A percentile compares a stretch with the other conserved stretches of the same genome.
phyloP scores from a whole-genome alignment of 1,140 invertebrate genomes.

The Drosophila triauraria region DNA sequence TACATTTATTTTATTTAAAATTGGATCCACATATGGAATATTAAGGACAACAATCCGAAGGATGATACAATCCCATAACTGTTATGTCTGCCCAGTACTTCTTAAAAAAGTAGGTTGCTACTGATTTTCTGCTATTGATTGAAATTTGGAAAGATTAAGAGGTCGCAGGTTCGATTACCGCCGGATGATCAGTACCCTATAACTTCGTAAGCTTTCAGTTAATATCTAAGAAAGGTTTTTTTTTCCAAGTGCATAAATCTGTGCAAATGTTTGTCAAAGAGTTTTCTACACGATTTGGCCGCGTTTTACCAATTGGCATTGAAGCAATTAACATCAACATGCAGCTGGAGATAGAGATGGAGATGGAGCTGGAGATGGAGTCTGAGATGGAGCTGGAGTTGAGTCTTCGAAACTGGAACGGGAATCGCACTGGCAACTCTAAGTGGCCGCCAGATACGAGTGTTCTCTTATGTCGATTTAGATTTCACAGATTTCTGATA shows the following conservation, averaged over 20 bases:
- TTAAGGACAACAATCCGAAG: no score
- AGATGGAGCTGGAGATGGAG: conserved; percentile 26
- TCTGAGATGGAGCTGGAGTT: conserved; percentile 22
- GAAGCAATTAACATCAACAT: conserved; percentile 83
- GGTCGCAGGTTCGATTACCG: not conserved
- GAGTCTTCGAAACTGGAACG: conserved; percentile 32
- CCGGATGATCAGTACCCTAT: no score
- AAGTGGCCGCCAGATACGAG: conserved; percentile 65
- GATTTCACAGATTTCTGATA: conserved; percentile 78
- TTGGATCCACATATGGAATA: not conserved
- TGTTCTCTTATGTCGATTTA: conserved; percentile 76
- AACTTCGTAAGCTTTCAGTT: not conserved
- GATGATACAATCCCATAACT: no score
- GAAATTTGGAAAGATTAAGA: not conserved
- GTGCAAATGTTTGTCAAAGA: conserved; percentile 78
- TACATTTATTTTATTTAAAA: not conserved
- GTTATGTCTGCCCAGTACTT: no score
- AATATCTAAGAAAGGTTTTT: not conserved
- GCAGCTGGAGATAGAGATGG: conserved; percentile 61
- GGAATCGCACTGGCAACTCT: conserved; percentile 46
- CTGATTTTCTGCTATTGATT: not conserved
- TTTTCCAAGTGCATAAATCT: conserved; percentile 31
- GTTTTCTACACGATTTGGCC: conserved; percentile 81
- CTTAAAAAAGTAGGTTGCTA: no score
- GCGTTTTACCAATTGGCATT: conserved; percentile 81